Conservation (phyloP, 2,113 vertebrate species). For the Pelmatolapia mariae region DNA sequence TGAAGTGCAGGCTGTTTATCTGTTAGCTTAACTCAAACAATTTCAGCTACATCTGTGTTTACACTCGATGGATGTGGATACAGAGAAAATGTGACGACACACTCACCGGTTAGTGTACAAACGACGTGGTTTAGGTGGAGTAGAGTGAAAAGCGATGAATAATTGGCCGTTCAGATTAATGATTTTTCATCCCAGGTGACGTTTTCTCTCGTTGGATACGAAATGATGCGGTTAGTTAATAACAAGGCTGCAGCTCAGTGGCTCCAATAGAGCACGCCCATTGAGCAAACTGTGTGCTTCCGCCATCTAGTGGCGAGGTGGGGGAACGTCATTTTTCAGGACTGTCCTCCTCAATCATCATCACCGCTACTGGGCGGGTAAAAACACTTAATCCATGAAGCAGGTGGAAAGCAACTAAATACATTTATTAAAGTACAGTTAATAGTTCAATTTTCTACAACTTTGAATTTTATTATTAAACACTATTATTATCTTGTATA, state of each 20-base stretch:
- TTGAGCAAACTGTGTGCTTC: not conserved
- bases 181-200: not conserved
- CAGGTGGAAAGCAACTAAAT: not conserved
- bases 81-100: not conserved
- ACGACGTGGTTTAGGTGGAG: not conserved
- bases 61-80: not conserved
- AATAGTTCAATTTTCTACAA: fast-evolving
- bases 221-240: not conserved
- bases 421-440: not conserved
- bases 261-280: not conserved
- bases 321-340: not conserved
- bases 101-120: not conserved
- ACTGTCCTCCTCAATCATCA: not conserved
- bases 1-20: not conserved
- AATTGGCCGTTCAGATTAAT: not conserved
- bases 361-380: not conserved
- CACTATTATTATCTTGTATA: not conserved
- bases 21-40: not conserved
- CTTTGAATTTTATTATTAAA: not conserved
- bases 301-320: conserved; percentile 27
- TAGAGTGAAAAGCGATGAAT: fast-evolving
- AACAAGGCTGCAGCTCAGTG: not conserved
- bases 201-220: not conserved
- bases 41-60: not conserved
- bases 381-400: not conserved